phyloP scores from a whole-genome alignment of 2,113 vertebrate genomes.

The Perca schrenkii region DNA sequence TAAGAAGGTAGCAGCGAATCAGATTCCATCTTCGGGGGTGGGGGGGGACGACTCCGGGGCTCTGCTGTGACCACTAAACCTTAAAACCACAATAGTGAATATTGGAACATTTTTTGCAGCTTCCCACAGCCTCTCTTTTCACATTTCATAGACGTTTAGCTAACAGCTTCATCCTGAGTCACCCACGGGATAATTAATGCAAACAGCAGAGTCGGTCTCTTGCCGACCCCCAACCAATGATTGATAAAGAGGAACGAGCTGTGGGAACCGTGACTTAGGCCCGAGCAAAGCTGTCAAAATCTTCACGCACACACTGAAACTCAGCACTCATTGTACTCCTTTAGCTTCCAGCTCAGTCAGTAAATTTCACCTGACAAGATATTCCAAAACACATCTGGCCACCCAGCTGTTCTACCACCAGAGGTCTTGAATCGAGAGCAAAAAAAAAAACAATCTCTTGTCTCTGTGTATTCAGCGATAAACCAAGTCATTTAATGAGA shows the following conservation, averaged over 20 bases:
- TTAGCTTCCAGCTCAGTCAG: background rate
- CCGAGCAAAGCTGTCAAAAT: background rate
- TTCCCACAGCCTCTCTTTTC: background rate
- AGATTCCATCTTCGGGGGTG: constrained; percentile 34
- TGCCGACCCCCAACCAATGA: background rate
- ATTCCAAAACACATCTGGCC: constrained; percentile 3
- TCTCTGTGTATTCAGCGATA: background rate
- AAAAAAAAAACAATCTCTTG: background rate
- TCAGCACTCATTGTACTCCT: background rate
- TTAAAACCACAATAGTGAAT: constrained; percentile 34
- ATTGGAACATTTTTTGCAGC: constrained; percentile 24
- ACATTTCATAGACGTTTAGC: background rate
- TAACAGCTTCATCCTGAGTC: constrained; percentile 2
- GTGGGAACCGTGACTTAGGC: too few relatives aligned
- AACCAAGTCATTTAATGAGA: background rate
- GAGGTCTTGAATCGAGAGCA: background rate
- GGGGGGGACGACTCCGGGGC: background rate
- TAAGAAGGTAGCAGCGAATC: constrained; percentile 52
- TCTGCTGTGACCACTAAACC: constrained; percentile 46
- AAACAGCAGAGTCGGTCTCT: background rate
- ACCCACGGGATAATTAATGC: constrained; percentile 27
- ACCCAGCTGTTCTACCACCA: constrained; percentile 1
- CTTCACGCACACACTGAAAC: background rate
- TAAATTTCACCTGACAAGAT: constrained; percentile 3
- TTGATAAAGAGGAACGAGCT: background rate